These are phyloP conservation scores for Hippasteria phrygiana DNA, from an alignment of 53 echinoderm and acorn worm genomes.

Conservation along the genomic window DNA sequence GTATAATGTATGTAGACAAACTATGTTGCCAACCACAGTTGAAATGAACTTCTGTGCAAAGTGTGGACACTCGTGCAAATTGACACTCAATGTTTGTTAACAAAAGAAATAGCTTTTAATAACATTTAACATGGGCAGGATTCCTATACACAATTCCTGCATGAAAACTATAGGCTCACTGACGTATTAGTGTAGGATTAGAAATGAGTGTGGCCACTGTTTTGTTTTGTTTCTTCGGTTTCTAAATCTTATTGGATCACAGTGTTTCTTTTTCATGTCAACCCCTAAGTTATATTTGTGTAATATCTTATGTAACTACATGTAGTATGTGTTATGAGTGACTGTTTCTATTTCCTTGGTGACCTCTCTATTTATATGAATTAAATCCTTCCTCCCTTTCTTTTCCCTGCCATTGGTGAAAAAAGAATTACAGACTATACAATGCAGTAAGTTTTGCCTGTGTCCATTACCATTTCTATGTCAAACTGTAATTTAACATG, in stretches of 20 bases:
- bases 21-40: too few species aligned
- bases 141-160: not conserved
- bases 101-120: not conserved
- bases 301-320: not conserved
- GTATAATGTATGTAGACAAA: too few species aligned
- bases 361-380: constrained; percentile 27
- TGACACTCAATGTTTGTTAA: too few species aligned
- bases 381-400: constrained; percentile 29
- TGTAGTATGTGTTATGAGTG: not conserved
- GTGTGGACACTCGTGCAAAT: too few species aligned
- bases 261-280: too few species aligned
- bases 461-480: constrained; percentile 65
- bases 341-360: not conserved
- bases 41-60: too few species aligned
- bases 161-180: not conserved
- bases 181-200: too few species aligned
- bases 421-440: constrained; percentile 73
- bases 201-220: too few species aligned
- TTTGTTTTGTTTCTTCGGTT: too few species aligned
- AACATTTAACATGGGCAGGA: not conserved
- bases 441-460: constrained; percentile 76
- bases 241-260: too few species aligned
- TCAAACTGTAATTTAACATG: constrained; percentile 26
- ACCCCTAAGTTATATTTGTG: too few species aligned
- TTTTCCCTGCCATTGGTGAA: constrained; percentile 53